phyloP scores from a whole-genome alignment of 2,113 vertebrate species.

The Brachyhypopomus occidentalis region DNA sequence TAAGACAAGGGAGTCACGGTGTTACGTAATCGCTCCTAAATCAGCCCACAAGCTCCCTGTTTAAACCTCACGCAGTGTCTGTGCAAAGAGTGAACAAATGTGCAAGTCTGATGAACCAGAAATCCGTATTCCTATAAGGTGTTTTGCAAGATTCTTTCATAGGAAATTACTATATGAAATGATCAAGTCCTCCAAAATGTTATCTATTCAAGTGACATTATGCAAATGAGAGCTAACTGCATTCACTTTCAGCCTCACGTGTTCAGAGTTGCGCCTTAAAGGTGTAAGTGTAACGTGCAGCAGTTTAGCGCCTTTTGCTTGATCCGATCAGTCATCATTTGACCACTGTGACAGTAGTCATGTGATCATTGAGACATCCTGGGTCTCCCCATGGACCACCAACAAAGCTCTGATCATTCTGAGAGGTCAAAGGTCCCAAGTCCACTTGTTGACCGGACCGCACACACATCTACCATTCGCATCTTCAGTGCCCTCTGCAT shows the following conservation, averaged over 20 bases:
- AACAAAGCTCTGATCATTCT: neutral
- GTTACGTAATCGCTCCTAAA: neutral
- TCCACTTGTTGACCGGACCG: neutral
- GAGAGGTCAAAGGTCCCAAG: neutral
- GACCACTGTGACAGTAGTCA: neutral
- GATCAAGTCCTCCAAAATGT: too few species aligned
- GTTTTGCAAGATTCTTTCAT: too few species aligned
- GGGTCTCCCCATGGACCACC: neutral
- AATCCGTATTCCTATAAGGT: too few species aligned
- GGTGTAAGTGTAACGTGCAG: too few species aligned
- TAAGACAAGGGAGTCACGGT: neutral
- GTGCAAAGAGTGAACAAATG: too few species aligned
- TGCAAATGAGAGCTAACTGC: neutral
- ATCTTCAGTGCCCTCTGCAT: too few species aligned
- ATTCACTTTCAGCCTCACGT: neutral
- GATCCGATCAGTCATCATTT: too few species aligned
- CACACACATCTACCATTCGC: too few species aligned
- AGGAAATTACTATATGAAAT: too few species aligned
- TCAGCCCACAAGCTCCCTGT: neutral
- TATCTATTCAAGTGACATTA: neutral
- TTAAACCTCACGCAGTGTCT: neutral
- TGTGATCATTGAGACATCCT: neutral
- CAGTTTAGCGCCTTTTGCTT: too few species aligned
- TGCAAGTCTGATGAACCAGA: too few species aligned
- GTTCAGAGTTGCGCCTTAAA: too few species aligned